Percentiles rank a stretch among this genome's conserved stretches.
These are phyloP conservation scores for Eudemis profundana DNA, from an alignment of 2,888 invertebrate species.

Conservation along the genomic window DNA sequence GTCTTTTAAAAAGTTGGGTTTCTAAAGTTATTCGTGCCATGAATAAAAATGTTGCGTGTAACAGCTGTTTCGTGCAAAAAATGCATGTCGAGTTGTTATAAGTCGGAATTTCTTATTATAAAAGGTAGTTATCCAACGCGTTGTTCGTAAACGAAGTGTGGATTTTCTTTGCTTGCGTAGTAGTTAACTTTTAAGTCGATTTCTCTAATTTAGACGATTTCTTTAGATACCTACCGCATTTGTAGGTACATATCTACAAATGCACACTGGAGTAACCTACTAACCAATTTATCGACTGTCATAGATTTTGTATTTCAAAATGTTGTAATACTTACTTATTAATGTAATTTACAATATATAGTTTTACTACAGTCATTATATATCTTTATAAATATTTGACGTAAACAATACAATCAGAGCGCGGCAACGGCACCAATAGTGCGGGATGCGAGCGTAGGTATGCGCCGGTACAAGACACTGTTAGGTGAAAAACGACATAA, in stretches of 20 bases:
- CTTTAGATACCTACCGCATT: too few species aligned
- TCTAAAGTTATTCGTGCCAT: conserved; percentile 24
- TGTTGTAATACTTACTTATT: too few species aligned
- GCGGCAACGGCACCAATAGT: too few species aligned
- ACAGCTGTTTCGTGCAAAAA: conserved; percentile 11
- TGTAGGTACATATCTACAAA: too few species aligned
- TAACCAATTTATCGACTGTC: too few species aligned
- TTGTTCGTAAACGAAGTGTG: not conserved
- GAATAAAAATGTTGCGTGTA: conserved; percentile 21
- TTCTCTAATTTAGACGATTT: too few species aligned
- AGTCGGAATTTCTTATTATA: conserved; percentile 5
- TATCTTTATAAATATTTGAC: too few species aligned
- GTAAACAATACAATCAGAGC: too few species aligned
- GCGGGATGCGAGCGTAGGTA: conserved; percentile 49
- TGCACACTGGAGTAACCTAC: too few species aligned
- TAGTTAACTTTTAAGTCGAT: not conserved
- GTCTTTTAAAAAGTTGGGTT: conserved; percentile 12
- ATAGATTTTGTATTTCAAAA: too few species aligned
- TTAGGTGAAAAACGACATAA: conserved; percentile 35
- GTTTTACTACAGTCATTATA: too few species aligned
- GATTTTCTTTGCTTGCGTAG: not conserved
- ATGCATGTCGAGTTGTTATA: not conserved
- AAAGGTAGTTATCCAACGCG: not conserved
- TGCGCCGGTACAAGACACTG: conserved; percentile 55
- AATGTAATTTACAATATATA: too few species aligned